phyloP scores from a whole-genome alignment of 2,888 invertebrate genomes.

The Pharmacophagus antenor region DNA sequence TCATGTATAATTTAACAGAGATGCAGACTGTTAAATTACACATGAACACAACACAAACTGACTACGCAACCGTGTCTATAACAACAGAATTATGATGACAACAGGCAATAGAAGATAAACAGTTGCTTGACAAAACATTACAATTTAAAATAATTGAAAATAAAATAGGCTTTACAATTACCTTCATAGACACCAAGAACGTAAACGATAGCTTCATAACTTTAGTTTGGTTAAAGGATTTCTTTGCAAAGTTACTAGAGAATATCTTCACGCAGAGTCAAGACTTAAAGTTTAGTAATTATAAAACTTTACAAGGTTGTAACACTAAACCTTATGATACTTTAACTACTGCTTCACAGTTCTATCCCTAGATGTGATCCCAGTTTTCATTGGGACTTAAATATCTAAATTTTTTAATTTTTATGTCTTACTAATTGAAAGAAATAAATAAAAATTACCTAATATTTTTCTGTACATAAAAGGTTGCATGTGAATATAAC shows the following conservation, averaged over 20 bases:
- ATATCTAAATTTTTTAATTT: not conserved
- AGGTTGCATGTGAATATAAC: no score
- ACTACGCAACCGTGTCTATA: no score
- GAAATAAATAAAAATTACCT: no score
- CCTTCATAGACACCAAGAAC: not conserved
- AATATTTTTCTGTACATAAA: no score
- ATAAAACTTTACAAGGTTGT: constrained; percentile 15
- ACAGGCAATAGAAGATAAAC: not conserved
- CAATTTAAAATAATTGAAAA: no score
- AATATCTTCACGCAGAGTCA: constrained; percentile 10
- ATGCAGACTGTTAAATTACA: not conserved
- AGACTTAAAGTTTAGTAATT: constrained; percentile 20
- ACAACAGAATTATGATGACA: not conserved
- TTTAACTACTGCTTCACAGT: not conserved
- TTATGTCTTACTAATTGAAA: not conserved
- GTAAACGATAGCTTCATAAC: constrained; percentile 4
- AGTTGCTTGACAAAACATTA: not conserved
- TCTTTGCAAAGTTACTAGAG: constrained; percentile 3
- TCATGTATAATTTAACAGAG: no score
- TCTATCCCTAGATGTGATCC: not conserved
- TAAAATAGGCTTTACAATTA: not conserved
- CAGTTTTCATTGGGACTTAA: not conserved
- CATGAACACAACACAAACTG: not conserved
- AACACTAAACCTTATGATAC: constrained; percentile 8
- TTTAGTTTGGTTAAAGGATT: constrained; percentile 1